Evolutionary conservation across 2,113 vertebrate genomes (phyloP), one percentile per base, ranked within the genome.

Genomic region (Diglossa brunneiventris): DNA sequence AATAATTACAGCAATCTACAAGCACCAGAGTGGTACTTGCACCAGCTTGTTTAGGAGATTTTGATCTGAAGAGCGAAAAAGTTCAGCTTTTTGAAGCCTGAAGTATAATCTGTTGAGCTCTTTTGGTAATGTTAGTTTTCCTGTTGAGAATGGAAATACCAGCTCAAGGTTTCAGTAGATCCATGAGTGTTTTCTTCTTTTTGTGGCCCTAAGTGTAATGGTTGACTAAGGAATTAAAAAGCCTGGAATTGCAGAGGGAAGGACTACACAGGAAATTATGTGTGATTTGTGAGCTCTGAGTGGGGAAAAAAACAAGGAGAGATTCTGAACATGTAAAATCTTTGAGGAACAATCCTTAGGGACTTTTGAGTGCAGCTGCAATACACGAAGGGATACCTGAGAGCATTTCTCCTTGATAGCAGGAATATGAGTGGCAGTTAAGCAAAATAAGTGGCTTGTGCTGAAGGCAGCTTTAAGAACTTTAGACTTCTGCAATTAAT

Each of bases 1-100:
- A 96, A 90, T 88, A 92, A 81, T 69, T 94, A 66, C 75, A 84
- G 61, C 73, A 74, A 23, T n/a, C 26, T 70, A 52, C 69, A 41
- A 28, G 35, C 6, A 19, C n/a, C 31, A 28, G 78, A 80, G 23
- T 81, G 68, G 39, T 87, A 35, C 80, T 69, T 58, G 31, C 53
- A 85, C 44, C 58, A n/a, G 39, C 92, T 52, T 52, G 31, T 77
- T 90, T 84, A 37, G 30, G n/a, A 81, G 83, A 79, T 73, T 39
- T 88, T 5, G 5, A 74, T 82, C 63, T 77, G 67, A 52, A 83
- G 49, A 73, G 50, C 39, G 35, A 7, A 70, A 62, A 62, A 37
- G 46, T 3, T 70, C 6, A 10, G 12, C 42, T 85, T 68, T 53
- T 80, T 28, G 59, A 76, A 72, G 50, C 46, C 42, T 70, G 22